Evolutionary conservation across 1,140 invertebrate species (phyloP).

Genomic region (Scaptomyza hsui): DNA sequence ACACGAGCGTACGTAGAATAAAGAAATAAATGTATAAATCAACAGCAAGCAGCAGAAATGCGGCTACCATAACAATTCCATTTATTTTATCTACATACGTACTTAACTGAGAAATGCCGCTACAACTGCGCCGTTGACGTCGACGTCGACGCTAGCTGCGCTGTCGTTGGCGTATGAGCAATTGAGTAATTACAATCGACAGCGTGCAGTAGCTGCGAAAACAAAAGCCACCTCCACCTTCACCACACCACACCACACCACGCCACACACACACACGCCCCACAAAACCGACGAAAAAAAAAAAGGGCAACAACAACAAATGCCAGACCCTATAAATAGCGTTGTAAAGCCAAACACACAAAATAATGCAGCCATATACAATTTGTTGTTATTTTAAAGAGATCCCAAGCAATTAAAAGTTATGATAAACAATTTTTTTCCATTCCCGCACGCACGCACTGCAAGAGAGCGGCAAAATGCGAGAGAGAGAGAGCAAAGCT

Average conservation of each 20-base stretch:
- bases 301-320: constrained; percentile 44
- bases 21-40: constrained; percentile 41
- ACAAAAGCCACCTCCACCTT: constrained; percentile 31
- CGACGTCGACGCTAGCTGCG: constrained; percentile 1
- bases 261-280: constrained; percentile 9
- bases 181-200: constrained; percentile 77
- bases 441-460: constrained; percentile 35
- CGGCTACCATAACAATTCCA: constrained; percentile 68
- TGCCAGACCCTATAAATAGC: constrained; percentile 46
- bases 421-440: constrained; percentile 69
- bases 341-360: constrained; percentile 22
- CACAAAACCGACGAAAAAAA: constrained; percentile 2
- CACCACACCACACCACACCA: constrained; percentile 18
- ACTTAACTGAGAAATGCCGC: constrained; percentile 50
- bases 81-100: constrained; percentile 77
- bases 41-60: constrained; percentile 43
- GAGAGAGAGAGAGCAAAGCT: constrained; percentile 16
- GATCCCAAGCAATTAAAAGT: constrained; percentile 75
- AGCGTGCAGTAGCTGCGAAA: constrained; percentile 23
- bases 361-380: constrained; percentile 40
- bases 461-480: constrained; percentile 20
- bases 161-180: constrained; percentile 70
- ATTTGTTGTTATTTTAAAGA: constrained; percentile 48
- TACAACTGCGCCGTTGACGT: constrained; percentile 26
- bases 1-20: constrained; percentile 23